Percentiles rank a stretch among this genome's conserved stretches.
phyloP scores from a whole-genome alignment of 2,888 invertebrate species.

The Ditula angustiorana region DNA sequence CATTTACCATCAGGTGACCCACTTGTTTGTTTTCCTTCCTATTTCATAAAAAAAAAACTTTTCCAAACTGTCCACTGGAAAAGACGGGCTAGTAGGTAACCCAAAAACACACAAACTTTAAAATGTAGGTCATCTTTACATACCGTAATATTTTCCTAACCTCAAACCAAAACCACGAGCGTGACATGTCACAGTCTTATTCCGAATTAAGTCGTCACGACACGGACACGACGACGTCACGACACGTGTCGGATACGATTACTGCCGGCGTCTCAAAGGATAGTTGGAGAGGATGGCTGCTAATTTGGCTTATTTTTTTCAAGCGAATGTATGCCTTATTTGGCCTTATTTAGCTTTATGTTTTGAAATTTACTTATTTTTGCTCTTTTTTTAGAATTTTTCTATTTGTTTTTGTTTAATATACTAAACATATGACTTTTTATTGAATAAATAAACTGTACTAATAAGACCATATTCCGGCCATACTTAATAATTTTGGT shows the following conservation, averaged over 20 bases:
- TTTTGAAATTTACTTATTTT: too few species aligned
- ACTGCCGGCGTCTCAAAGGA: conserved; percentile 27
- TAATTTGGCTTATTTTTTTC: not conserved
- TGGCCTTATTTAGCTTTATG: too few species aligned
- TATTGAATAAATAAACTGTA: too few species aligned
- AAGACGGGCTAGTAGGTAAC: too few species aligned
- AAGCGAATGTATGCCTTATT: too few species aligned
- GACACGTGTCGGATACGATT: conserved; percentile 18
- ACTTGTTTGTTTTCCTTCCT: too few species aligned
- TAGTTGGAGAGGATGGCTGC: not conserved
- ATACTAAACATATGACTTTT: too few species aligned
- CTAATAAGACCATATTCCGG: conserved; percentile 1
- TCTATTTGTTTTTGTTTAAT: too few species aligned
- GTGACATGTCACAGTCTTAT: conserved; percentile 16
- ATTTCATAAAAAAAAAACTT: too few species aligned
- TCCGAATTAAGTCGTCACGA: conserved; percentile 28
- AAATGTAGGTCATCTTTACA: not conserved
- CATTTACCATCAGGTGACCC: too few species aligned
- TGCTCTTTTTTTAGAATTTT: too few species aligned
- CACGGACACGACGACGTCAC: conserved; percentile 17
- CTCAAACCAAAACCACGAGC: conserved; percentile 14
- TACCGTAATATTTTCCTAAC: not conserved
- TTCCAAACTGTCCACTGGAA: too few species aligned
- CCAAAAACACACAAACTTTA: not conserved
- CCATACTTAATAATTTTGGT: conserved; percentile 33